Base-by-base conservation (phyloP, 2,797 vertebrate genomes). In the Acestrorhynchus altus region DNA sequence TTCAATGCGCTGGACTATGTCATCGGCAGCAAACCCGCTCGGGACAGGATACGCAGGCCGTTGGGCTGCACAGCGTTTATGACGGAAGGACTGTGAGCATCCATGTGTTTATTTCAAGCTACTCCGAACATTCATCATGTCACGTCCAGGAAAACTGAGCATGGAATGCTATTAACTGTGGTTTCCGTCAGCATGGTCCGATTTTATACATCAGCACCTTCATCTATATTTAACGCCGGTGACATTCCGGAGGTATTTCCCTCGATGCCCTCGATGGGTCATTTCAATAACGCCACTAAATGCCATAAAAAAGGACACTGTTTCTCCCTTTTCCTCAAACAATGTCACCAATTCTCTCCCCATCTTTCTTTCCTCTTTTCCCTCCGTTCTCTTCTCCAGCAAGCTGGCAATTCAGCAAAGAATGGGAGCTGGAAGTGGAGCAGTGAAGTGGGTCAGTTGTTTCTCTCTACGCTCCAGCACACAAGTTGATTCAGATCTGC, bases 401-500 rank as follows among this genome's bases (percentile, higher is more conserved):
- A 61, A 40, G 31, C 31, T 60, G 81, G 8, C 70, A 69, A 80
- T 63, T 76, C 72, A 74, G 72, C 57, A 12, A 35, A 35, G 73
- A 74, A 68, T 4, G 5, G 57, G 76, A 80, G 81, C 59, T 77
- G 75, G 81, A 84, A 87, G 4, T 86, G 81, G 83, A 87, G 59
- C 87, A 84, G 82, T 81, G 84, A 90, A 90, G 63, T 85, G 84
- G 88, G 87, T 91, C 88, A 85, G 72, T 59, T 59, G 15, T 28
- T 59, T 88, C 83, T 84, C 56, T 42, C 35, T 18, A 54, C 78
- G 24, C 51, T 85, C 80, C 83, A 76, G 66, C 78, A 89, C 85
- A 86, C 87, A 10, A 89, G 85, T 87, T 87, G 90, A 89, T 35
- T 88, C 83, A 83, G 81, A 69, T 79, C 67, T 66, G 56, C 72